Base-by-base conservation (phyloP, 2,113 vertebrate genomes). In the Poicephalus meyeri region DNA sequence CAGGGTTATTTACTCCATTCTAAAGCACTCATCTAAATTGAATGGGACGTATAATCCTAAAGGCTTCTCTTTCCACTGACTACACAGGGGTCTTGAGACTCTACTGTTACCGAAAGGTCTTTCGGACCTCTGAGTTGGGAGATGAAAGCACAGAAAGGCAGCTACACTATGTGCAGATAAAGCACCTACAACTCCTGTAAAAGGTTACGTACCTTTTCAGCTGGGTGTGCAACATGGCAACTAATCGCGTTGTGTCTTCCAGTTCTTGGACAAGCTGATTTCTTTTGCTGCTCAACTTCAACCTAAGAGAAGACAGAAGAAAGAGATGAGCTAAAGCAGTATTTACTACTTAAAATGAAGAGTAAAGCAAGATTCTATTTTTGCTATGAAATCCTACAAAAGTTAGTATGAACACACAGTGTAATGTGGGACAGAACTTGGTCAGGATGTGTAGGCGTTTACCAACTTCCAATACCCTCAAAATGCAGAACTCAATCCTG, bases 231-330 rank as follows among this genome's bases (percentile, higher is more conserved):
- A 99, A 95, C 24, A 98, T 88, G 1, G 99, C 97, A 7, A 99
- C 98, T 72, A 99, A 95, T 10, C 99, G 98, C 1, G 99, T 99
- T 41, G 98, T 98, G 92, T 99, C 99, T 96, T 99, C 99, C 95
- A 99, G 98, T 93, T 99, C 99, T 81, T 98, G 97, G 60, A 99
- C 98, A 93, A 99, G 97, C 90, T 99, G 98, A 93, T 98, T 99
- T 95, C 99, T 99, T 96, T 97, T 99, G 96, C 99, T 99, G 96
- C 98, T 99, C 71, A 99, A 95, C 63, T 98, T 98, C 68, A 99
- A 83, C 73, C 99, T 99, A 93, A 33, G 71, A 52, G 77, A 85
- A 84, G 35, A 94, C 2, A 41, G 4, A 77, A 87, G 14, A 77
- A 83, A 81, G 23, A 66, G 29, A 65, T 7, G 7, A 88, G 47